A percentile compares a stretch with the other conserved stretches of the same genome.
Conservation (phyloP, 2,888 invertebrate genomes). For the Cristatella mucedo region DNA sequence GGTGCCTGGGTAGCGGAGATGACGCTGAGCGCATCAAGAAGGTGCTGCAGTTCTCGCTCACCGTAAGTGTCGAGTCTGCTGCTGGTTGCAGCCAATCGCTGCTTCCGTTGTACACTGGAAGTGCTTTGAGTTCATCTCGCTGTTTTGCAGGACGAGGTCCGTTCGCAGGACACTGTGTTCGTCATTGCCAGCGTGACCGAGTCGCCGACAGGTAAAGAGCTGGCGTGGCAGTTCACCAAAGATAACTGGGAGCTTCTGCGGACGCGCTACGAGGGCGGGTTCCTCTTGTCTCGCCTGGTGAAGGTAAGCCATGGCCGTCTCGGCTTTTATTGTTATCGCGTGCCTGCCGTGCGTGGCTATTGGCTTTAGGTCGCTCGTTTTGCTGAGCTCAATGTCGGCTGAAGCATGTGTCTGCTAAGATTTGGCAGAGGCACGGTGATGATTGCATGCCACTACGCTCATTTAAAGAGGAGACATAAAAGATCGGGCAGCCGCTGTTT, state of each 20-base stretch:
- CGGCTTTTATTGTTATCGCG: too few relatives aligned
- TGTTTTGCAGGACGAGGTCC: constrained; percentile 71
- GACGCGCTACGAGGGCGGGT: constrained; percentile 61
- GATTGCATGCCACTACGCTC: too few relatives aligned
- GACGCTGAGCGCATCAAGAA: constrained; percentile 54
- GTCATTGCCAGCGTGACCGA: constrained; percentile 71
- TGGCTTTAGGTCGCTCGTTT: too few relatives aligned
- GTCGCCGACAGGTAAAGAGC: constrained; percentile 60
- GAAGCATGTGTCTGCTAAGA: too few relatives aligned
- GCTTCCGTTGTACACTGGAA: not conserved
- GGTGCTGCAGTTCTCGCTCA: constrained; percentile 45
- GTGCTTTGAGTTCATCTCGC: not conserved
- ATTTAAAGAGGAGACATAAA: too few relatives aligned
- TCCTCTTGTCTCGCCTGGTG: constrained; percentile 61
- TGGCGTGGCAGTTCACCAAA: constrained; percentile 80
- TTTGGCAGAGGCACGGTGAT: too few relatives aligned
- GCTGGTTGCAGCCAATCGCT: not conserved
- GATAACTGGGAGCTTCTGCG: constrained; percentile 61
- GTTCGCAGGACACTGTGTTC: constrained; percentile 76
- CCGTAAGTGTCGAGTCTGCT: constrained; percentile 43
- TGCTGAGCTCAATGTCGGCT: constrained; percentile 9
- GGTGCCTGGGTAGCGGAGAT: constrained; percentile 63
- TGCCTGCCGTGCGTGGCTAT: too few relatives aligned
- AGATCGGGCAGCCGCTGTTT: too few relatives aligned
- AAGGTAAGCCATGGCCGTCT: too few relatives aligned